Conservation (phyloP, 1,140 invertebrate genomes). For the Pectinophora gossypiella region DNA sequence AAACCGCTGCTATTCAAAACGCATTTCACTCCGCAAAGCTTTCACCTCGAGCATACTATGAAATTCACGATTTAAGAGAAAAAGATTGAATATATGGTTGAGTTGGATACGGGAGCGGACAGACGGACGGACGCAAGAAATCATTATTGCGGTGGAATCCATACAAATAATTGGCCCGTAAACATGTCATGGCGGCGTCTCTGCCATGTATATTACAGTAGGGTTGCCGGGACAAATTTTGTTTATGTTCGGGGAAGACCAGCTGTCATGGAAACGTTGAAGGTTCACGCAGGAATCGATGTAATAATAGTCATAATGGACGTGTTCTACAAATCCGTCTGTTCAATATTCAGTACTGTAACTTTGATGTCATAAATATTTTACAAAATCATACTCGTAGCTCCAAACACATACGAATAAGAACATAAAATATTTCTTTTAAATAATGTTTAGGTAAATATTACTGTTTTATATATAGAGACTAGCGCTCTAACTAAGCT, state of each 20-base stretch:
- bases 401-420: too few relatives aligned
- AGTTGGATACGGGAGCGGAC: constrained; percentile 24
- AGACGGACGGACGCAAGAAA: constrained; percentile 60
- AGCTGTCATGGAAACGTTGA: not conserved
- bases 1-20: too few relatives aligned
- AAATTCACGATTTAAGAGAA: constrained; percentile 47
- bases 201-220: constrained; percentile 65
- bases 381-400: too few relatives aligned
- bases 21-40: constrained; percentile 44
- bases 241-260: not conserved
- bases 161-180: constrained; percentile 75
- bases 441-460: too few relatives aligned
- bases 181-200: constrained; percentile 72
- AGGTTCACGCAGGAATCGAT: not conserved
- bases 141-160: constrained; percentile 70
- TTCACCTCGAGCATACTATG: constrained; percentile 39
- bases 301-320: too few relatives aligned
- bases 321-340: too few relatives aligned
- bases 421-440: too few relatives aligned
- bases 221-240: constrained; percentile 37
- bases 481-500: too few relatives aligned
- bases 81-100: constrained; percentile 46
- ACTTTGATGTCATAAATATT: too few relatives aligned
- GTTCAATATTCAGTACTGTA: too few relatives aligned
- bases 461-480: too few relatives aligned